Base-by-base conservation (phyloP, 2,888 invertebrate species). In the Thecocarcelia acutangulata region DNA sequence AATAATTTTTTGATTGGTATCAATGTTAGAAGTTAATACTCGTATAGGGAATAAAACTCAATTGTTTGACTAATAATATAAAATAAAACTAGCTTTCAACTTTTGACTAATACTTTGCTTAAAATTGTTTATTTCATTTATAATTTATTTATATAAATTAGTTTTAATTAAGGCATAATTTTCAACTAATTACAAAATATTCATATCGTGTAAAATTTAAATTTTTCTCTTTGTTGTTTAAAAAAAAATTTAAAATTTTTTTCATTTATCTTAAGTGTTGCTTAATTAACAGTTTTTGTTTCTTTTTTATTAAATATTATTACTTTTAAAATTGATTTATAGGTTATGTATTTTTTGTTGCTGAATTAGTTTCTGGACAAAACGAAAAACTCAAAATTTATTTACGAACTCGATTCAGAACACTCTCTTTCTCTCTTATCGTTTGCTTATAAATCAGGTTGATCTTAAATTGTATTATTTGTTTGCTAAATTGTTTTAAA, bases 91-190 rank as follows among this genome's bases (percentile, higher is more conserved):
- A n/a, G n/a, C n/a, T n/a, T n/a, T n/a, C n/a, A n/a, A n/a, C n/a
- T n/a, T n/a, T 77, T 77, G 44, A 69, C 76, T 72, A 76, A 75
- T 77, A 24, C 70, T 81, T 73, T 66, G 69, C 69, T 82, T 78
- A 82, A 82, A 82, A 82, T 82, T 69, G 46, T 73, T 76, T 68
- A 72, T 70, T 73, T 76, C 42, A 13, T 58, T 66, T 59, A 17
- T 77, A 63, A 63, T 72, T 77, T 46, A 63, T 76, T 77, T 40
- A 73, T 74, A 78, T 78, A 82, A 78, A 78, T 82, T 78, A 82
- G 78, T 78, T 82, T 74, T 69, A 73, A 74, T 77, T 82, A 82
- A 82, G 82, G 82, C 82, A 82, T 78, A 82, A 82, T 78, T 82
- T 77, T 70, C 54, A 82, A 82, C 77, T 78, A 82, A 82, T 82